Percentiles rank a stretch among this genome's conserved stretches.
These are phyloP conservation scores for Tenebrio molitor DNA, from an alignment of 1,140 invertebrate species.

Conservation along the genomic window DNA sequence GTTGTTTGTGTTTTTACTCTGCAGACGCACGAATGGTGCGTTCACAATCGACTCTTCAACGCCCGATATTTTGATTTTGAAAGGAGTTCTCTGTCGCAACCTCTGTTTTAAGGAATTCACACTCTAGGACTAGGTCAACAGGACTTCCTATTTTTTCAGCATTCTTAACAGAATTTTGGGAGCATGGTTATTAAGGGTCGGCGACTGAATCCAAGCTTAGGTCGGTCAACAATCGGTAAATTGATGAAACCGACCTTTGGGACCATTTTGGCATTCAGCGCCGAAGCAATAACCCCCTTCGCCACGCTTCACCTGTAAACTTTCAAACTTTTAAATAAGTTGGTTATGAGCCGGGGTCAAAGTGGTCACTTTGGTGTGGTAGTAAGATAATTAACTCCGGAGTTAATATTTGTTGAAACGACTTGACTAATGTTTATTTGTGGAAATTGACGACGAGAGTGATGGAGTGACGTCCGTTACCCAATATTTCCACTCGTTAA, in stretches of 20 bases:
- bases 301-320: conserved; percentile 19
- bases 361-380: conserved; percentile 26
- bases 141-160: too few species aligned
- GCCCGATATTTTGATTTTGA: too few species aligned
- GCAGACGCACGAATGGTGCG: too few species aligned
- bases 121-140: too few species aligned
- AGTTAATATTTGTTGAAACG: conserved; percentile 46
- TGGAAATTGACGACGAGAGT: conserved; percentile 35
- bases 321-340: conserved; percentile 21
- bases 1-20: too few species aligned
- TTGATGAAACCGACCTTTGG: neutral
- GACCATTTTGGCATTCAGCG: neutral
- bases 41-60: too few species aligned
- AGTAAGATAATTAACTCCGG: conserved; percentile 45
- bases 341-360: conserved; percentile 10
- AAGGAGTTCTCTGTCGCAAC: too few species aligned
- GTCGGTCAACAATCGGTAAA: too few species aligned
- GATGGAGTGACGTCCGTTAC: conserved; percentile 28
- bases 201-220: too few species aligned
- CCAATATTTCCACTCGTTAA: conserved; percentile 36
- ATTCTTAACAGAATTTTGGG: too few species aligned
- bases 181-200: too few species aligned
- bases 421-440: conserved; percentile 45
- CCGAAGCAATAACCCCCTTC: neutral
- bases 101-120: too few species aligned